Evolutionary conservation across 2,797 vertebrate species (phyloP).

Genomic region (Crenuchus spilurus): DNA sequence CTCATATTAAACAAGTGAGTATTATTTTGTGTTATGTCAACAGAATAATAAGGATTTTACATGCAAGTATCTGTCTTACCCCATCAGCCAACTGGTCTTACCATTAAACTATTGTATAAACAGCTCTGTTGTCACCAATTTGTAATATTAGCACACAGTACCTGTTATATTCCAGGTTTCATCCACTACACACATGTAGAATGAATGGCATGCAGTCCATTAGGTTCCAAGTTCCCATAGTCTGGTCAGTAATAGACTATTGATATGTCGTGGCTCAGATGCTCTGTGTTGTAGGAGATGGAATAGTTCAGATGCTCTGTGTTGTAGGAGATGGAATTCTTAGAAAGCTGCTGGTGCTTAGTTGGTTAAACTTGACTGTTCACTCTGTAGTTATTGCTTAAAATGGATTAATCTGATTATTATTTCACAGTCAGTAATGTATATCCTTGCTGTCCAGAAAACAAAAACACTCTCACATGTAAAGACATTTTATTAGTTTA

Average conservation of each 20-base stretch:
- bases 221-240: constrained; percentile 12
- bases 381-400: too few species aligned
- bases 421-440: too few species aligned
- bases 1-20: constrained; percentile 96
- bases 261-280: constrained; percentile 20
- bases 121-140: not conserved
- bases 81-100: too few species aligned
- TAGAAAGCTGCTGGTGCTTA: too few species aligned
- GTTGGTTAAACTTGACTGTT: too few species aligned
- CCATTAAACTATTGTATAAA: not conserved
- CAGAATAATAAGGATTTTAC: not conserved
- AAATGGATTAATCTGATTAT: too few species aligned
- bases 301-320: not conserved
- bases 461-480: too few species aligned
- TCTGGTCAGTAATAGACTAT: constrained; percentile 12
- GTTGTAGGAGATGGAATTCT: not conserved
- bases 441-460: too few species aligned
- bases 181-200: not conserved
- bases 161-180: not conserved
- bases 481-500: not conserved
- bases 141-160: not conserved
- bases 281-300: not conserved
- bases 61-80: too few species aligned
- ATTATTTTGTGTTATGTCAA: not conserved
- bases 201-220: not conserved